Percentiles rank a stretch among this genome's conserved stretches.
Evolutionary conservation across 2,113 vertebrate genomes (phyloP).

Genomic region (Hiodon alosoides): DNA sequence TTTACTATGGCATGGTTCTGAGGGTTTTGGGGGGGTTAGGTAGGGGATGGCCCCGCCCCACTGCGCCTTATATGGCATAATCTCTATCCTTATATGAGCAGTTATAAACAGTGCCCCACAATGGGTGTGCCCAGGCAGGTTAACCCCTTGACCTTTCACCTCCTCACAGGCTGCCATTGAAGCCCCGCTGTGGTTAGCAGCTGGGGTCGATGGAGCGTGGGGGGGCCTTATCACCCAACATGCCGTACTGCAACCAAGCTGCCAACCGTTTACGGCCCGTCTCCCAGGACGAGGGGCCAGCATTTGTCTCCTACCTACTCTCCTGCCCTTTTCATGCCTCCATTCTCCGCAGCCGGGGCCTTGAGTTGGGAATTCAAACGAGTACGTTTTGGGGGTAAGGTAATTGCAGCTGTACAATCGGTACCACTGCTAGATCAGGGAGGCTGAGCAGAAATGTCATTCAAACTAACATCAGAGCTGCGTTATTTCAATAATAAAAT

Average conservation of each 20-base stretch:
- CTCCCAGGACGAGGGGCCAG: neutral
- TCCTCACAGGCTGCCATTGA: neutral
- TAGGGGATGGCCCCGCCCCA: neutral
- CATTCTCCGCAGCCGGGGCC: neutral
- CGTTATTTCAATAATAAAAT: neutral
- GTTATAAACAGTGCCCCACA: constrained; percentile 6
- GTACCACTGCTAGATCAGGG: too few relatives aligned
- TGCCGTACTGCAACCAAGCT: constrained; percentile 1
- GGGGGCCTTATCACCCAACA: constrained; percentile 21
- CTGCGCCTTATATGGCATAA: constrained; percentile 6
- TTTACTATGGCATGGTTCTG: neutral
- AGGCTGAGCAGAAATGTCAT: too few relatives aligned
- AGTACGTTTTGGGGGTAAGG: neutral
- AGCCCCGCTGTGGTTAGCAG: constrained; percentile 18
- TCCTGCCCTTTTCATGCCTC: neutral
- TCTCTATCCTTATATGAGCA: neutral
- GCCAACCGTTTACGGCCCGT: neutral
- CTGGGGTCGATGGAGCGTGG: constrained; percentile 11
- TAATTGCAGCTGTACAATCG: too few relatives aligned
- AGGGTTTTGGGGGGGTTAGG: too few relatives aligned
- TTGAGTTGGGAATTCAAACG: neutral
- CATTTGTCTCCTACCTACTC: neutral
- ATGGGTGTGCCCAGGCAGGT: constrained; percentile 5
- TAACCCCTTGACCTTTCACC: constrained; percentile 5
- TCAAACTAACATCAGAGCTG: neutral